A percentile compares a stretch with the other conserved stretches of the same genome.
Evolutionary conservation across 2,888 invertebrate genomes (phyloP).

Genomic region (Stenodera caucasica): DNA sequence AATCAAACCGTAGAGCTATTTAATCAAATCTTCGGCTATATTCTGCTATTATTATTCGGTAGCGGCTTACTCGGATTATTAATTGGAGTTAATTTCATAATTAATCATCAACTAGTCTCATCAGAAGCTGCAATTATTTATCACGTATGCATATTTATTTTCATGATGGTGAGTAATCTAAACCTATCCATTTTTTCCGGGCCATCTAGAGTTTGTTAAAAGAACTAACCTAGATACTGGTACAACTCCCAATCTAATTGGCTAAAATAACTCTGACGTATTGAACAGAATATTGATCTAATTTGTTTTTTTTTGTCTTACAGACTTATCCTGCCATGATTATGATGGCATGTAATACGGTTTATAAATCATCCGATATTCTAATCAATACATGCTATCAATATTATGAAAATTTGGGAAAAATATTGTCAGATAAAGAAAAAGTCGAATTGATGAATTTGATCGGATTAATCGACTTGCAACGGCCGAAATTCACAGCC

Average conservation of each 20-base stretch:
- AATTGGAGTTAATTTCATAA: neutral
- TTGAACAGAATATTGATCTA: neutral
- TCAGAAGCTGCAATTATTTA: neutral
- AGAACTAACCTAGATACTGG: no score
- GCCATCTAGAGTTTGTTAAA: no score
- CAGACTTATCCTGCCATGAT: neutral
- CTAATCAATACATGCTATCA: neutral
- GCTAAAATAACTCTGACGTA: no score
- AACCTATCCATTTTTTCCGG: neutral
- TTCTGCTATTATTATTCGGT: neutral
- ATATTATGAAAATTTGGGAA: neutral
- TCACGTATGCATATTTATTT: neutral
- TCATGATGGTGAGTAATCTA: neutral
- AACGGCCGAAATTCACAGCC: neutral
- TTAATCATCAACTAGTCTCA: neutral
- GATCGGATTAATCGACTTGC: neutral
- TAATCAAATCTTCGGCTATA: neutral
- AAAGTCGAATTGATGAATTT: neutral
- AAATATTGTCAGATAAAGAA: neutral
- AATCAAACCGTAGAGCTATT: neutral
- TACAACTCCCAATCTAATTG: no score
- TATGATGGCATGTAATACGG: no score
- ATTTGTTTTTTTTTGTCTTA: neutral
- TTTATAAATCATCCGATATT: neutral
- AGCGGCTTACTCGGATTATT: neutral